These are phyloP conservation scores for Orchesella flavescens DNA, from an alignment of 2,888 invertebrate species.

Conservation along the genomic window DNA sequence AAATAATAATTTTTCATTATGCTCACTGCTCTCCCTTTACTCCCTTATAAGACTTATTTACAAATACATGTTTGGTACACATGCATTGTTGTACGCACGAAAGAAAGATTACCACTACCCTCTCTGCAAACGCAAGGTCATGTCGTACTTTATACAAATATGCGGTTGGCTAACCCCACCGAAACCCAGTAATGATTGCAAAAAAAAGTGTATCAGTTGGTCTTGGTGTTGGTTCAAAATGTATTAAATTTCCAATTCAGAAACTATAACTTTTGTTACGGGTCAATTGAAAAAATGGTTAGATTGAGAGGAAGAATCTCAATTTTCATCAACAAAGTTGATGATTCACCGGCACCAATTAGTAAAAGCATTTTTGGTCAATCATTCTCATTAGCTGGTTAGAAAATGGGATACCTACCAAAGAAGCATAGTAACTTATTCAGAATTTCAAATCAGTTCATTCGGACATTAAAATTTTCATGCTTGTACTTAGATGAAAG, in stretches of 20 bases:
- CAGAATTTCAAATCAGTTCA: too few relatives aligned
- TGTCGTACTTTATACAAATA: slow-evolving; percentile 10
- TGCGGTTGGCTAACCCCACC: background rate
- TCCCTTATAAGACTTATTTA: too few relatives aligned
- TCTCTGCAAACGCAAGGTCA: slow-evolving; percentile 34
- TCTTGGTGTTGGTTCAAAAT: background rate
- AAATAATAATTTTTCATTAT: background rate
- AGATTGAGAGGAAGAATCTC: background rate
- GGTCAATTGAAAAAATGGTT: slow-evolving; percentile 59
- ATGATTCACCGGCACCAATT: background rate
- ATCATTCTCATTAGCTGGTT: too few relatives aligned
- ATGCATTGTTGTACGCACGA: background rate
- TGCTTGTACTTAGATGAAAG: too few relatives aligned
- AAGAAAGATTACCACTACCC: background rate
- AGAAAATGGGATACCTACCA: too few relatives aligned
- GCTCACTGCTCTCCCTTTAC: too few relatives aligned
- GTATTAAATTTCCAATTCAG: background rate
- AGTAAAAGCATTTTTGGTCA: too few relatives aligned
- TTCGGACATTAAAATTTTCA: too few relatives aligned
- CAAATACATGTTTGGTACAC: background rate
- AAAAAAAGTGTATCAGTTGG: slow-evolving; percentile 6
- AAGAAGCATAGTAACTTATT: too few relatives aligned
- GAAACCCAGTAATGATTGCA: slow-evolving; percentile 23
- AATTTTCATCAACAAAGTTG: slow-evolving; percentile 26
- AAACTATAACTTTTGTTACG: slow-evolving; percentile 57